Percentiles rank a stretch among this genome's conserved stretches.
Evolutionary conservation across 1,140 invertebrate genomes (phyloP).

Genomic region (Radopholus similis): DNA sequence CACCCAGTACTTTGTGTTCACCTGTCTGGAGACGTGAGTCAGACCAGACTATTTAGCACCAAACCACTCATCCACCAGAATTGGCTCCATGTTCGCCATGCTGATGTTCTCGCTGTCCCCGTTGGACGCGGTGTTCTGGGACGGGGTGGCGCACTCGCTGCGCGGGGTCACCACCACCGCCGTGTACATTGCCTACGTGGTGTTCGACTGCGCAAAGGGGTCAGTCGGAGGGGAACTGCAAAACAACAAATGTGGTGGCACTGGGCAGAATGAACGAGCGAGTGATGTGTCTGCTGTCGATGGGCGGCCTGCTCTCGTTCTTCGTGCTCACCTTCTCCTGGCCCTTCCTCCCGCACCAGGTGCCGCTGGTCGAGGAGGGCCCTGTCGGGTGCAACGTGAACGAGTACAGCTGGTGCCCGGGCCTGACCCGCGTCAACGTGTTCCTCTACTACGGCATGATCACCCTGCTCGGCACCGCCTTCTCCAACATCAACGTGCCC

Average conservation of each 20-base stretch:
- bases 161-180: slow-evolving; percentile 13
- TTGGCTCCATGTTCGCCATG: slow-evolving; percentile 34
- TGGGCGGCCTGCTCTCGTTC: slow-evolving; percentile 22
- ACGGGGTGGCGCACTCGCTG: slow-evolving; percentile 12
- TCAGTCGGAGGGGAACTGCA: no score
- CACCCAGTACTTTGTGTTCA: slow-evolving; percentile 37
- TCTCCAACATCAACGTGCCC: slow-evolving; percentile 34
- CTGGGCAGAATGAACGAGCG: slow-evolving; percentile 29
- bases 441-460: slow-evolving; percentile 27
- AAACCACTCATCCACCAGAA: slow-evolving; percentile 22
- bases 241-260: no score
- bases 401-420: slow-evolving; percentile 19
- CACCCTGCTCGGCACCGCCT: slow-evolving; percentile 24
- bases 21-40: slow-evolving; percentile 33
- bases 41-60: background rate
- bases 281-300: slow-evolving; percentile 2
- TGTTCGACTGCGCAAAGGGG: slow-evolving; percentile 39
- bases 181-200: slow-evolving; percentile 34
- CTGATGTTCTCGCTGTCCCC: slow-evolving; percentile 36
- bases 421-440: slow-evolving; percentile 25
- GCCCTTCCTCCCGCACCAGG: slow-evolving; percentile 25
- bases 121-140: slow-evolving; percentile 11
- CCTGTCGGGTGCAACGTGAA: slow-evolving; percentile 19
- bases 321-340: slow-evolving; percentile 41
- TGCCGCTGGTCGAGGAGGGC: background rate